A percentile compares a stretch with the other conserved stretches of the same genome.
These are phyloP conservation scores for Darevskia nairensis DNA, from an alignment of 2,797 vertebrate genomes.

Conservation along the genomic window DNA sequence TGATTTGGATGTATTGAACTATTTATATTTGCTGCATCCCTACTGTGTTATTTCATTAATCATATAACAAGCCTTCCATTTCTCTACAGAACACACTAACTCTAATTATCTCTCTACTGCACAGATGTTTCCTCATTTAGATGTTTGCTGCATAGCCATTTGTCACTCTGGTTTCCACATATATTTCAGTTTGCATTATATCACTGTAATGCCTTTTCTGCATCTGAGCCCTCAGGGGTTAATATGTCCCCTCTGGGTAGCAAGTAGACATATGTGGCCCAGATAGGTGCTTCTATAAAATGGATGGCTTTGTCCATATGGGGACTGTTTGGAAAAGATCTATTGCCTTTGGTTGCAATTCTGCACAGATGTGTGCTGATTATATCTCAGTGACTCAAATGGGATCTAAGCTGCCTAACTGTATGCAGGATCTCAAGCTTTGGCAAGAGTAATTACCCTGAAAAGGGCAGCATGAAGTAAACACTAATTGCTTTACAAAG, in stretches of 20 bases:
- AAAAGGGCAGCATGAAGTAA: background rate
- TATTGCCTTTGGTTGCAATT: constrained; percentile 43
- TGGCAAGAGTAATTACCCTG: background rate
- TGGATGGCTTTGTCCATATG: background rate
- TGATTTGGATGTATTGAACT: constrained; percentile 63
- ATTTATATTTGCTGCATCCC: constrained; percentile 54
- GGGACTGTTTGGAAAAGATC: constrained; percentile 12
- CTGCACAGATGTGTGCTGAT: background rate
- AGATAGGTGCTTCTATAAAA: background rate
- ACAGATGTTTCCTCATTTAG: constrained; percentile 62
- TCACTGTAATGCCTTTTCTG: constrained; percentile 38
- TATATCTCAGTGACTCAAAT: background rate
- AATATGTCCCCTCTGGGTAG: constrained; percentile 52
- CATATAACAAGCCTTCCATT: constrained; percentile 59
- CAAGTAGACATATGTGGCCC: constrained; percentile 38
- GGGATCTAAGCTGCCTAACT: background rate
- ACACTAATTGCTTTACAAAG: background rate
- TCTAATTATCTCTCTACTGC: constrained; percentile 55
- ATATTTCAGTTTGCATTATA: constrained; percentile 57
- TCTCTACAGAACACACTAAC: constrained; percentile 45
- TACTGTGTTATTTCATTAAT: constrained; percentile 67
- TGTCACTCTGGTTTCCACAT: constrained; percentile 46
- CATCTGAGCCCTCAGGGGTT: constrained; percentile 39
- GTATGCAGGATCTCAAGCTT: background rate
- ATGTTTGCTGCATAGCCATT: constrained; percentile 52